Evolutionary conservation across 1,140 invertebrate species (phyloP).

Genomic region (Diplogasteroides magnus): DNA sequence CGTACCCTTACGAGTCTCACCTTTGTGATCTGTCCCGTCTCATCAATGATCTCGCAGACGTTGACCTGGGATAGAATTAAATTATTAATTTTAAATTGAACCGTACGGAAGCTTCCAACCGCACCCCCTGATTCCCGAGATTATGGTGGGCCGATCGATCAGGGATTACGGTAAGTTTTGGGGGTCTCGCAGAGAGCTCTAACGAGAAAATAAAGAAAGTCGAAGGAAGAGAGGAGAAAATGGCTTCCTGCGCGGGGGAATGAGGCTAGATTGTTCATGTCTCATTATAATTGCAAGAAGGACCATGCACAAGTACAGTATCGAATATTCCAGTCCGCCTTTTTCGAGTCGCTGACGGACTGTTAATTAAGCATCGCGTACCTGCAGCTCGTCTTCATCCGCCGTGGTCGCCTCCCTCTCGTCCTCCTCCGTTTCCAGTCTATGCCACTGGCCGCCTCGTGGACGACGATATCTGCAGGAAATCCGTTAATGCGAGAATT

Average conservation of each 20-base stretch:
- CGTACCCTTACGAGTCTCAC: background rate
- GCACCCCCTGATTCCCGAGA: too few relatives aligned
- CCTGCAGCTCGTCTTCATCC: background rate
- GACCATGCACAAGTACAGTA: too few relatives aligned
- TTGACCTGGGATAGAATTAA: constrained; percentile 1
- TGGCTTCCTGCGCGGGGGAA: background rate
- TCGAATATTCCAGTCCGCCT: background rate
- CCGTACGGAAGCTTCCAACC: too few relatives aligned
- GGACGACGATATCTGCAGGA: background rate
- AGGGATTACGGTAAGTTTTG: too few relatives aligned
- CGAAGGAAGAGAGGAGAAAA: background rate
- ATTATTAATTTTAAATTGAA: background rate
- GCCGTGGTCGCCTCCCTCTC: too few relatives aligned
- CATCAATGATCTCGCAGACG: background rate
- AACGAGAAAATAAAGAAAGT: too few relatives aligned
- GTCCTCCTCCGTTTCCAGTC: background rate
- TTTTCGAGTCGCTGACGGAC: background rate
- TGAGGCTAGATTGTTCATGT: too few relatives aligned
- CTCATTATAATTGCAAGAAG: too few relatives aligned
- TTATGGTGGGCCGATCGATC: too few relatives aligned
- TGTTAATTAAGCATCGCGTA: background rate
- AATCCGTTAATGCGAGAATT: too few relatives aligned
- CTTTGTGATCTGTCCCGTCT: background rate
- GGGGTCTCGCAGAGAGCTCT: too few relatives aligned
- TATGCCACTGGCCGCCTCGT: background rate